Conservation (phyloP, 2,113 vertebrate genomes). For the Zapus hudsonius region DNA sequence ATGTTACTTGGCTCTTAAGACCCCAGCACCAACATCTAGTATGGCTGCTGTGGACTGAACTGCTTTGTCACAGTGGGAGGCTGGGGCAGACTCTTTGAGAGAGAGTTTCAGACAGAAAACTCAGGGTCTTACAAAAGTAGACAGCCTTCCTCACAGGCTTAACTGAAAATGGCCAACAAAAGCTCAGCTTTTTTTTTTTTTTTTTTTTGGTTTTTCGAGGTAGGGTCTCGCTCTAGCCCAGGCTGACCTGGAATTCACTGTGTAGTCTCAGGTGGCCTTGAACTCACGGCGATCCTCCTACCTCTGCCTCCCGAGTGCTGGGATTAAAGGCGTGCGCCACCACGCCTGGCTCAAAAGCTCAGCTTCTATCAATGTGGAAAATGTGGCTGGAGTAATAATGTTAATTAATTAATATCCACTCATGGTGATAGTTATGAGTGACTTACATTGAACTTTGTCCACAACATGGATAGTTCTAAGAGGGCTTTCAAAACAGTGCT, state of each 20-base stretch:
- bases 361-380: neutral
- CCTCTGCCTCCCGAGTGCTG: too few relatives aligned
- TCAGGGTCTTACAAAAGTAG: neutral
- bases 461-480: neutral
- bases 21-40: neutral
- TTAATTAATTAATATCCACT: neutral
- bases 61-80: neutral
- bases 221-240: too few relatives aligned
- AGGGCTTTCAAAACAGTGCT: neutral
- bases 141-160: neutral
- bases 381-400: neutral
- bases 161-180: neutral
- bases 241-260: too few relatives aligned
- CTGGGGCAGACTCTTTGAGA: neutral
- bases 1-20: neutral
- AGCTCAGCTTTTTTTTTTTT: too few relatives aligned
- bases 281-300: too few relatives aligned
- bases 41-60: neutral
- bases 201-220: too few relatives aligned
- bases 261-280: too few relatives aligned
- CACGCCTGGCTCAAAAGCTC: too few relatives aligned
- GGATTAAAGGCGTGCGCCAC: too few relatives aligned
- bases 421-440: neutral
- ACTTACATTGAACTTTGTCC: neutral
- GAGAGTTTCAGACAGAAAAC: slow-evolving; percentile 10